These are phyloP conservation scores for Cyphomyrmex costatus DNA, from an alignment of 1,140 invertebrate genomes.

Conservation along the genomic window DNA sequence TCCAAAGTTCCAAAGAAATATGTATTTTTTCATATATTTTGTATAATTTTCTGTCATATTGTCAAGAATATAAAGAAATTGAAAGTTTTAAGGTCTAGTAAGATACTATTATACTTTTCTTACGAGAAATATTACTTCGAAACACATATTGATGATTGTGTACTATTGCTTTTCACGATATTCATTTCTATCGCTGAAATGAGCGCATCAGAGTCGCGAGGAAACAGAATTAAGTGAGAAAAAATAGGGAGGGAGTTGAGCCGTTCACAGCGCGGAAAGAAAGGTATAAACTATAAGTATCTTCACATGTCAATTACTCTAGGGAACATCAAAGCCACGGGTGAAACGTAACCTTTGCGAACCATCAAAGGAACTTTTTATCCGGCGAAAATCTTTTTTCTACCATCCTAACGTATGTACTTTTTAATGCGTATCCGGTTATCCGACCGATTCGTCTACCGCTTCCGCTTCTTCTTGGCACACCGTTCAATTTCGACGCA, in stretches of 20 bases:
- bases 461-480: constrained; percentile 74
- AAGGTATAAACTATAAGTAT: constrained; percentile 83
- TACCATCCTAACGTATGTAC: constrained; percentile 70
- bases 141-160: constrained; percentile 12
- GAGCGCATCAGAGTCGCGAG: constrained; percentile 67
- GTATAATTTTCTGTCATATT: neutral
- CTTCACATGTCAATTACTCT: constrained; percentile 90
- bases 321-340: constrained; percentile 88
- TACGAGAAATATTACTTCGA: neutral
- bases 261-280: constrained; percentile 33
- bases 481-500: constrained; percentile 40
- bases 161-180: neutral
- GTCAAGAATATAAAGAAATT: neutral
- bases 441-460: constrained; percentile 73
- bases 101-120: neutral
- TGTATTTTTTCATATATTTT: neutral
- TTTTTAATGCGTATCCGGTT: constrained; percentile 71
- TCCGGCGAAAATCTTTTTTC: constrained; percentile 75
- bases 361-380: constrained; percentile 73
- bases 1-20: neutral
- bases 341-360: constrained; percentile 70
- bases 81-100: neutral
- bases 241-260: neutral
- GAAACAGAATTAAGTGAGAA: constrained; percentile 29
- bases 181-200: constrained; percentile 38